These are phyloP conservation scores for Malaclemys terrapin DNA, from an alignment of 2,113 vertebrate genomes.

Conservation along the genomic window DNA sequence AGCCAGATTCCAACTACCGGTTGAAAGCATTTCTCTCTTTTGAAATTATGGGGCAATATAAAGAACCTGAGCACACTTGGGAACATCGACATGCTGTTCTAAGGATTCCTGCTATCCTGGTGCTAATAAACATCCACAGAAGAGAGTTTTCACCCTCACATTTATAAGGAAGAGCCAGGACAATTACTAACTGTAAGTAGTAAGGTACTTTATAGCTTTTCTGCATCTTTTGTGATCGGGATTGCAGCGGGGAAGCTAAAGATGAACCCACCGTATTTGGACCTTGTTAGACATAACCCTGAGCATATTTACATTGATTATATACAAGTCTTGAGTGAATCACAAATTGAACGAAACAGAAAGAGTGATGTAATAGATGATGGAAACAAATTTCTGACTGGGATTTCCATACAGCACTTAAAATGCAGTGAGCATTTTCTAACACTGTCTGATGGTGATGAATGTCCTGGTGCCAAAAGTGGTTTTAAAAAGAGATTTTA, in stretches of 20 bases:
- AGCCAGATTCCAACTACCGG: conserved; percentile 20
- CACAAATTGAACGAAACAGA: not conserved
- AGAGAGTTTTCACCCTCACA: not conserved
- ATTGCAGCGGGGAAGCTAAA: not conserved
- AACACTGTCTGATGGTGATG: not conserved
- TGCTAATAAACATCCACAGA: not conserved
- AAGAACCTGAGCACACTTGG: not conserved
- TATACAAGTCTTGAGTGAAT: not conserved
- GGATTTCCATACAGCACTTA: not conserved
- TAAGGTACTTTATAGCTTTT: not conserved
- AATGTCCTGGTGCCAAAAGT: not conserved
- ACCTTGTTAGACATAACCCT: not conserved
- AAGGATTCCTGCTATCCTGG: not conserved
- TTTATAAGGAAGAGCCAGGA: not conserved
- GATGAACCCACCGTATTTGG: fast-evolving
- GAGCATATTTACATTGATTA: not conserved
- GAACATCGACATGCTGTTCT: not conserved
- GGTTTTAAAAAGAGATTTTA: not conserved
- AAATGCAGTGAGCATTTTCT: not conserved
- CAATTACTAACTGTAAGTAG: not conserved
- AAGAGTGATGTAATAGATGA: not conserved
- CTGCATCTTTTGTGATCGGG: not conserved
- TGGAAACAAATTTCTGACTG: not conserved
- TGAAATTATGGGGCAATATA: not conserved
- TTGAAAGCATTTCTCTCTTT: not conserved